phyloP scores from a whole-genome alignment of 2,888 invertebrate genomes.

The Erebia palarica region DNA sequence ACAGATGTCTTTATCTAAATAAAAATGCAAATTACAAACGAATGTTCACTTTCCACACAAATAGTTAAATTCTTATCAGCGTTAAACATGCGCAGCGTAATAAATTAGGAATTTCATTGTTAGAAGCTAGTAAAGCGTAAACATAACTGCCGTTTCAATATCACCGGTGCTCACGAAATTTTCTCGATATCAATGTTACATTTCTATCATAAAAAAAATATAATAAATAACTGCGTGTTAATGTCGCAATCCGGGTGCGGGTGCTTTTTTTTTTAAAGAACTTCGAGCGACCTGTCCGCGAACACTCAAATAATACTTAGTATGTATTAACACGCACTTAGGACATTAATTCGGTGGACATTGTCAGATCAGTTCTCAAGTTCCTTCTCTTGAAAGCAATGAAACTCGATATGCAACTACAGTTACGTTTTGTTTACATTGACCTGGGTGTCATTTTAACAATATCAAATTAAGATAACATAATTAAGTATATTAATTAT shows the following conservation, averaged over 20 bases:
- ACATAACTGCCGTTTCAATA: conserved; percentile 16
- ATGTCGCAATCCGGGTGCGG: too few relatives aligned
- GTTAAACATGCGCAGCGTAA: conserved; percentile 7
- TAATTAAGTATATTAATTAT: not conserved
- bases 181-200: not conserved
- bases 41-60: not conserved
- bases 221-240: not conserved
- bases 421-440: conserved; percentile 4
- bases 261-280: not conserved
- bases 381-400: not conserved
- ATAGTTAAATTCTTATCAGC: conserved; percentile 24
- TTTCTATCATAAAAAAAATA: not conserved
- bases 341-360: not conserved
- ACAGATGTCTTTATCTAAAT: not conserved
- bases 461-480: not conserved
- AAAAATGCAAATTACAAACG: not conserved
- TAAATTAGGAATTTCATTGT: conserved; percentile 28
- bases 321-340: too few relatives aligned
- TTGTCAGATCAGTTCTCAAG: conserved; percentile 1
- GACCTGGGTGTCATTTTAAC: conserved; percentile 12
- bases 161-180: conserved; percentile 2
- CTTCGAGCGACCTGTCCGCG: not conserved
- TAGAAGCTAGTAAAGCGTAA: conserved; percentile 11
- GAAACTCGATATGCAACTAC: conserved; percentile 10
- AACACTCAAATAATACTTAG: not conserved